Percentiles rank a stretch among this genome's conserved stretches.
phyloP scores from a whole-genome alignment of 1,140 invertebrate genomes.

The Lepidostoma basale region DNA sequence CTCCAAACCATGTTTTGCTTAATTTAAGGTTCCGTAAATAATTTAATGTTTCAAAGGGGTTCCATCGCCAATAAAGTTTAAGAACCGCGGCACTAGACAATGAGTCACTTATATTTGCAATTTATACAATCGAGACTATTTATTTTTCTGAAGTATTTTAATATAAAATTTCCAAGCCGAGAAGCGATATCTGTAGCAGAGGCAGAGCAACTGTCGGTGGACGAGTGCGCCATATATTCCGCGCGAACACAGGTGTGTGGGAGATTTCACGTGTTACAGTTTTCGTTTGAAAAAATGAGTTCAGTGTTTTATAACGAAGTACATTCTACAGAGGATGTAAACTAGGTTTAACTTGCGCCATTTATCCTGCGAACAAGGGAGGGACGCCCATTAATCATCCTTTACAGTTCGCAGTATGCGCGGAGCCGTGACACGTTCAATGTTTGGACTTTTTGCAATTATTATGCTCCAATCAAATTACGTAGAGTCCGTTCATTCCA shows the following conservation, averaged over 20 bases:
- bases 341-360: conserved; percentile 26
- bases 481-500: no score
- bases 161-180: conserved; percentile 8
- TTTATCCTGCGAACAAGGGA: conserved; percentile 9
- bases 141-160: conserved; percentile 19
- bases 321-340: conserved; percentile 17
- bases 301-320: conserved; percentile 27
- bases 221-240: background rate
- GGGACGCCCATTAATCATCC: conserved; percentile 19
- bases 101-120: no score
- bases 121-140: no score
- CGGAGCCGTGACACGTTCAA: background rate
- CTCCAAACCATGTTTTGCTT: no score
- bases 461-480: background rate
- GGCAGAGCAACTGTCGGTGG: background rate
- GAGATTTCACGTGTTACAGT: conserved; percentile 16
- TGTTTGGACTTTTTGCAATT: background rate
- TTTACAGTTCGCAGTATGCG: background rate
- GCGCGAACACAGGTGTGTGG: background rate
- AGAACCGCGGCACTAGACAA: no score
- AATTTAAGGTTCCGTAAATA: no score
- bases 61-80: no score
- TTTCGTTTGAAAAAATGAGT: conserved; percentile 25
- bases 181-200: background rate
- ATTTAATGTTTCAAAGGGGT: no score